Evolutionary conservation across 2,888 invertebrate genomes (phyloP).

Genomic region (Pediacus dermestoides): DNA sequence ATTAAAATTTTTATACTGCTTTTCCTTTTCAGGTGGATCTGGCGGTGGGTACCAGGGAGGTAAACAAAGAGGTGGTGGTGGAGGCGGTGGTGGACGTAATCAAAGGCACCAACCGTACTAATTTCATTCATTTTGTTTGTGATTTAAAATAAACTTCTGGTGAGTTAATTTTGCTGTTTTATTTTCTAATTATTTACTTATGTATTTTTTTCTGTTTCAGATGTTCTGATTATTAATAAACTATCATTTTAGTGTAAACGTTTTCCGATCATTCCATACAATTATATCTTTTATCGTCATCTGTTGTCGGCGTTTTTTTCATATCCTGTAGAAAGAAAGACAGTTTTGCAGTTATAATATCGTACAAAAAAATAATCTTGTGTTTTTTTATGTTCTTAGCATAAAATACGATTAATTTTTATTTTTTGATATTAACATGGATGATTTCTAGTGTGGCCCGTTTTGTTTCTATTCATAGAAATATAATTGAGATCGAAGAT

Average conservation of each 20-base stretch:
- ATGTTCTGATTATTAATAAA: constrained; percentile 23
- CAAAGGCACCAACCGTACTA: constrained; percentile 89
- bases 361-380: constrained; percentile 27
- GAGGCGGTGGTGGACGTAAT: constrained; percentile 71
- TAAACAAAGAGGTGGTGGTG: constrained; percentile 72
- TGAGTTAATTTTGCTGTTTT: constrained; percentile 12
- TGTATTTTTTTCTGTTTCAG: constrained; percentile 21
- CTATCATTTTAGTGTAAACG: constrained; percentile 13
- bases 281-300: too few species aligned
- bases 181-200: constrained; percentile 7
- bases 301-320: too few species aligned
- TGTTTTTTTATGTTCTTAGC: constrained; percentile 27
- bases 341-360: too few species aligned
- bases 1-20: constrained; percentile 45
- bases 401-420: constrained; percentile 26
- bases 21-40: constrained; percentile 40
- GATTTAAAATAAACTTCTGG: constrained; percentile 23
- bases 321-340: too few species aligned
- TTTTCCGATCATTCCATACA: constrained; percentile 33
- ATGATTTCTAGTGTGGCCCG: constrained; percentile 1
- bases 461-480: neutral
- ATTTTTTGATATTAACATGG: constrained; percentile 28
- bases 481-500: neutral
- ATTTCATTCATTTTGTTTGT: constrained; percentile 39
- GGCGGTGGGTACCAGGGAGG: constrained; percentile 64